phyloP scores from a whole-genome alignment of 1,140 invertebrate species.

The Aphis craccivora region DNA sequence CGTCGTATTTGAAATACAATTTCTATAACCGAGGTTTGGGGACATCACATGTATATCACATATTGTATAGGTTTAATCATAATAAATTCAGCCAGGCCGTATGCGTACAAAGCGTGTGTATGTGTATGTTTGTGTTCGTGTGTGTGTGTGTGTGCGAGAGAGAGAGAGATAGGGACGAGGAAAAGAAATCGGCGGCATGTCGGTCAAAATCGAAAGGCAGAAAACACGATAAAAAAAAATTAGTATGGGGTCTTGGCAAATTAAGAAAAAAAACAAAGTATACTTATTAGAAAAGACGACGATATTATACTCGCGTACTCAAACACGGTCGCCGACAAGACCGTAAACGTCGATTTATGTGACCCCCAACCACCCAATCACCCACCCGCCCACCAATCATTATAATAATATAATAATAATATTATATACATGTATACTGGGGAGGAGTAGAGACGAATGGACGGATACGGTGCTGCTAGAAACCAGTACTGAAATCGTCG shows the following conservation, averaged over 20 bases:
- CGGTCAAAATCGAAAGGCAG: neutral
- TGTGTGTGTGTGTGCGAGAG: neutral
- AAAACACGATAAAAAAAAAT: slow-evolving; percentile 38
- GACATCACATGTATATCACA: neutral
- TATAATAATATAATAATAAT: neutral
- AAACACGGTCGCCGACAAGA: slow-evolving; percentile 43
- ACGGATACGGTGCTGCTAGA: neutral
- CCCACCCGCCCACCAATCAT: neutral
- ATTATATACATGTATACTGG: neutral
- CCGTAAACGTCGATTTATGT: slow-evolving; percentile 55
- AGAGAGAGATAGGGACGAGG: neutral
- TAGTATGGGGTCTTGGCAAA: slow-evolving; percentile 41
- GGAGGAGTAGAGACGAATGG: neutral
- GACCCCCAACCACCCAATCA: slow-evolving; percentile 10
- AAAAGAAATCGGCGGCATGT: neutral
- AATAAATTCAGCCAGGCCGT: neutral
- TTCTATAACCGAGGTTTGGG: neutral
- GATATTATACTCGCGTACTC: neutral
- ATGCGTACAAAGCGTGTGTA: neutral
- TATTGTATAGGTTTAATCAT: neutral
- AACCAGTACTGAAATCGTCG: slow-evolving; percentile 48
- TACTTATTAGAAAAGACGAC: slow-evolving; percentile 10
- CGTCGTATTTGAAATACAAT: neutral
- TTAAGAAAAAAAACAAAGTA: slow-evolving; percentile 37
- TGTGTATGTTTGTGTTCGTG: neutral